Percentiles rank a stretch among this genome's conserved stretches.
phyloP scores from a whole-genome alignment of 2,113 vertebrate genomes.

The Scophthalmus maximus region DNA sequence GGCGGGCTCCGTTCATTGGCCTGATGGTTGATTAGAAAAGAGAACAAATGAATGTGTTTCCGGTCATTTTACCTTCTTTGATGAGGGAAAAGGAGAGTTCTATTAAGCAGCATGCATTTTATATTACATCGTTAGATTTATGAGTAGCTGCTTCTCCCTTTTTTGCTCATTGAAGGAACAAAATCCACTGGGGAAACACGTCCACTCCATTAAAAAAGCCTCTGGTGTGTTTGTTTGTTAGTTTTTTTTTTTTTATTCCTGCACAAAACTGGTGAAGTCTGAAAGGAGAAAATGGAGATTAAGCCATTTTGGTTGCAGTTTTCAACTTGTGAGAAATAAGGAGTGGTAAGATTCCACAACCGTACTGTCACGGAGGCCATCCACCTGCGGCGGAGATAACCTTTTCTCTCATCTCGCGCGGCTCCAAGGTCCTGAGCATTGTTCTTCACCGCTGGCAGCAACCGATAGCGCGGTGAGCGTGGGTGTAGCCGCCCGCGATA shows the following conservation, averaged over 20 bases:
- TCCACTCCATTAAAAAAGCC: slow-evolving; percentile 26
- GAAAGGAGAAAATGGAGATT: neutral
- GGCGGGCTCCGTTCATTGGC: neutral
- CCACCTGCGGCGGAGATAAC: neutral
- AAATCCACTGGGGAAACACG: slow-evolving; percentile 1
- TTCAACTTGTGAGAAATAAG: neutral
- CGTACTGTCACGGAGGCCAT: too few relatives aligned
- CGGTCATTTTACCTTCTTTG: slow-evolving; percentile 12
- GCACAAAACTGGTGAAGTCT: neutral
- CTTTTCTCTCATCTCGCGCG: neutral
- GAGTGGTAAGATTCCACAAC: neutral
- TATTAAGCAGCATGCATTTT: slow-evolving; percentile 20
- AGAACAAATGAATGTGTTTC: slow-evolving; percentile 40
- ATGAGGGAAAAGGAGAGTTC: neutral
- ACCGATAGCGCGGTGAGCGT: neutral
- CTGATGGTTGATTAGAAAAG: slow-evolving; percentile 45
- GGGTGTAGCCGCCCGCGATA: neutral
- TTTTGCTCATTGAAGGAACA: slow-evolving; percentile 14
- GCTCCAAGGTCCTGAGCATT: neutral
- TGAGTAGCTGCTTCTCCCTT: slow-evolving; percentile 11
- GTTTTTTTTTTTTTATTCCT: neutral
- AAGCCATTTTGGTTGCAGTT: neutral
- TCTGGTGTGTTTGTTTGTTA: neutral
- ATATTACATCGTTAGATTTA: slow-evolving; percentile 34
- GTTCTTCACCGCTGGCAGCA: neutral